Evolutionary conservation across 2,797 vertebrate genomes (phyloP), one percentile per base, ranked within the genome.

Genomic region (Carduelis carduelis): DNA sequence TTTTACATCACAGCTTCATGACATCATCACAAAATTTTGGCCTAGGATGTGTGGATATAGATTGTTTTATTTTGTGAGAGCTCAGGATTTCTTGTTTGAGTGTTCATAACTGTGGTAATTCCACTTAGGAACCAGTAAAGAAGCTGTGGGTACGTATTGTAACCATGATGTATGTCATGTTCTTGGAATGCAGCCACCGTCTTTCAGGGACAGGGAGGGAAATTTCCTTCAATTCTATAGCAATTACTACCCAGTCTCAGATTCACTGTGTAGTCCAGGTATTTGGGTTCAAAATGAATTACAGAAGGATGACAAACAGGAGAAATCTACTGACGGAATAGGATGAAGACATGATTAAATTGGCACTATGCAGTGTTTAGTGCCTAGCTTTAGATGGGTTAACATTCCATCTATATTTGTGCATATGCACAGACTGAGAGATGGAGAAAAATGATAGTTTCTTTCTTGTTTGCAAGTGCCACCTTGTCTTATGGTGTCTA

Each of bases 141-240:
- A 26, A 79, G 20, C 47, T 50, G 39, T 57, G 46, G 37, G 11
- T 41, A 52, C 7, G 12, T 66, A 19, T 8, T 44, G 8, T 35
- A 50, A 30, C 6, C 1, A 1, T 1, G 1, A 34, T 8, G 7
- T 22, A 14, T 35, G 19, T 34, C 1, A 0, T 2, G 1, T 69
- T 27, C 23, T 79, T 57, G 26, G 44, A 56, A 56, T 8, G 10
- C 11, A 55, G 21, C 23, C 49, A 34, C 28, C 20, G 12, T 83
- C 30, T 26, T 39, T 59, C 5, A 5, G 39, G 3, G 5, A 18
- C 22, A 43, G 55, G 47, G 28, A 6, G 0, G 21, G 56, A 77
- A 63, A 35, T 63, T 81, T 61, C 47, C 43, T 61, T 88, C 47
- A 65, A 5, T 28, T 84, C 17, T 50, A 11, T 18, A 30, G 22